Conservation (phyloP, 1,140 invertebrate genomes). For the Uloborus diversus region DNA sequence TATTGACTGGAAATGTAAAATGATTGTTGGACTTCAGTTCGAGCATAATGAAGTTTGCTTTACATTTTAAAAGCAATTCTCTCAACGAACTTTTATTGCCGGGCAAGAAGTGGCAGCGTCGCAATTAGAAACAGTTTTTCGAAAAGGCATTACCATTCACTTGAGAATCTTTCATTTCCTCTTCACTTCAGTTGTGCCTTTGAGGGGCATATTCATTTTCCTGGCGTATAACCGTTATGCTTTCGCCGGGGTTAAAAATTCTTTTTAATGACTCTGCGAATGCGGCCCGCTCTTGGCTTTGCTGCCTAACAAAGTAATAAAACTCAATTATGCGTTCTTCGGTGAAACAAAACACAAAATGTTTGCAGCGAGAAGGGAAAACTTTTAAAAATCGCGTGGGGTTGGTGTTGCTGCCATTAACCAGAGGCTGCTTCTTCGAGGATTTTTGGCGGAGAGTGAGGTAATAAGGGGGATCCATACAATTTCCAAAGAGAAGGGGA, state of each 20-base stretch:
- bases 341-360: constrained; percentile 43
- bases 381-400: constrained; percentile 2
- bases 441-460: background rate
- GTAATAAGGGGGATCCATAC: constrained; percentile 1
- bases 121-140: background rate
- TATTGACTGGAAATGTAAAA: too few relatives aligned
- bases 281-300: constrained; percentile 9
- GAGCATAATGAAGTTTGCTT: too few relatives aligned
- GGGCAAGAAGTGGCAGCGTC: too few relatives aligned
- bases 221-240: constrained; percentile 32
- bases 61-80: constrained; percentile 25
- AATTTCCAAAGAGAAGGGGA: background rate
- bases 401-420: constrained; percentile 4
- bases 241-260: constrained; percentile 4
- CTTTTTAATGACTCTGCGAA: constrained; percentile 7
- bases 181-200: background rate
- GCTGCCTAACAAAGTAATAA: constrained; percentile 42
- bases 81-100: too few relatives aligned
- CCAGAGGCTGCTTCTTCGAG: background rate
- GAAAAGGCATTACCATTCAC: background rate
- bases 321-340: constrained; percentile 43
- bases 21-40: too few relatives aligned
- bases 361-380: background rate
- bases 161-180: background rate
- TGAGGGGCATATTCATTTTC: constrained; percentile 49